A percentile compares a stretch with the other conserved stretches of the same genome.
Conservation (phyloP, 2,888 invertebrate genomes). For the Eupithecia pulchellata region DNA sequence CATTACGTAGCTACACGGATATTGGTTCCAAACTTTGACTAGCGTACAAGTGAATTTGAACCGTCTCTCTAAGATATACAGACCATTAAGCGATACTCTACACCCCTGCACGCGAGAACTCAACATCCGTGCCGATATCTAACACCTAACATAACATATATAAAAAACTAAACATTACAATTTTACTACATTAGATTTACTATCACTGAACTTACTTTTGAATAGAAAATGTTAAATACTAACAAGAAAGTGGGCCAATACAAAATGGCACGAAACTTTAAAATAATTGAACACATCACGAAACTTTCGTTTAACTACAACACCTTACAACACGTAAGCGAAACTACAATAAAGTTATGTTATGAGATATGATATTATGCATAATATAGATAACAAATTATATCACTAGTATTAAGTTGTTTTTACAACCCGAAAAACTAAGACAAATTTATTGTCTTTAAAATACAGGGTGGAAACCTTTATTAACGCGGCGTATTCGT, state of each 20-base stretch:
- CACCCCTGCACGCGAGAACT: not conserved
- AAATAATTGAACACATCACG: constrained; percentile 38
- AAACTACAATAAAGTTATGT: constrained; percentile 22
- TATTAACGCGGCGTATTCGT: not conserved
- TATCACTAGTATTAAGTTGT: not conserved
- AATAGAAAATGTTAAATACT: constrained; percentile 24
- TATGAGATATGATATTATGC: constrained; percentile 21
- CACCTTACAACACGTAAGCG: constrained; percentile 23
- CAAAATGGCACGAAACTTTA: constrained; percentile 35
- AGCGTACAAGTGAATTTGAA: not conserved
- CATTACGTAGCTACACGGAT: not conserved
- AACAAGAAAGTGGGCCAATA: constrained; percentile 32
- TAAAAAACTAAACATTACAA: not conserved
- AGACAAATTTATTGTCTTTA: not conserved
- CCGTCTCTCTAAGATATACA: not conserved
- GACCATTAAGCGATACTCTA: not conserved
- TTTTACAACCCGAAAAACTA: not conserved
- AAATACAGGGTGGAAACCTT: constrained; percentile 2
- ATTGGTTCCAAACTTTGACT: not conserved
- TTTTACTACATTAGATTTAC: not conserved
- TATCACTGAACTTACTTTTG: constrained; percentile 20
- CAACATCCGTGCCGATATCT: not conserved
- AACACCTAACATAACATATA: not conserved
- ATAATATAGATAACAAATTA: constrained; percentile 12
- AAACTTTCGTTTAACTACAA: constrained; percentile 30